Evolutionary conservation across 2,113 vertebrate species (phyloP).

Genomic region (Ammospiza caudacuta): DNA sequence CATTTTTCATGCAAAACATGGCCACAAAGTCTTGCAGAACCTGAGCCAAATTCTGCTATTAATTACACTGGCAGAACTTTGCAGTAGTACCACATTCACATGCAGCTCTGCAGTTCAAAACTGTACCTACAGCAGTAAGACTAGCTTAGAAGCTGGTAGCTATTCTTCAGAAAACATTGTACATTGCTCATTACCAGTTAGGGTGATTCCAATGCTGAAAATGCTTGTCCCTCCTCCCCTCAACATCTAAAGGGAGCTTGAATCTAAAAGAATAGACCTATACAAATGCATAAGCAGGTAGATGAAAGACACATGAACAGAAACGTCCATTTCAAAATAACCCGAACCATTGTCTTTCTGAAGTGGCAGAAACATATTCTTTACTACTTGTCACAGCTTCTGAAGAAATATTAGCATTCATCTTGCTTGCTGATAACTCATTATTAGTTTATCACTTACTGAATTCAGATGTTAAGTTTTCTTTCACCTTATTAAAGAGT

Average conservation of each 20-base stretch:
- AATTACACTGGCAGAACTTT: not conserved
- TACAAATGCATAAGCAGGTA: not conserved
- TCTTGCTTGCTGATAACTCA: not conserved
- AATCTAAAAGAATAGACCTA: not conserved
- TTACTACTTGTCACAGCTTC: not conserved
- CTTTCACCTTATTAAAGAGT: not conserved
- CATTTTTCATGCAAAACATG: not conserved
- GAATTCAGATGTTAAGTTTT: not conserved
- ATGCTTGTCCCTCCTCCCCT: not conserved
- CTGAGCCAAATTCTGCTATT: not conserved
- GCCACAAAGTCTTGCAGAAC: not conserved
- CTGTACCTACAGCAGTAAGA: not conserved
- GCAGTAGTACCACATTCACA: not conserved
- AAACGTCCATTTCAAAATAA: not conserved
- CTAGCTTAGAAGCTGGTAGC: not conserved
- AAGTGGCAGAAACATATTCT: not conserved
- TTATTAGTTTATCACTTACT: not conserved
- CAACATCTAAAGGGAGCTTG: not conserved
- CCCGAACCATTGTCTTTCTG: not conserved
- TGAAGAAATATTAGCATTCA: not conserved
- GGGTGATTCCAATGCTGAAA: not conserved
- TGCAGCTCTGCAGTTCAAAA: not conserved
- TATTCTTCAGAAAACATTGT: not conserved
- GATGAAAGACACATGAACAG: not conserved
- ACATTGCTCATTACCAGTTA: accelerated